A percentile compares a stretch with the other conserved stretches of the same genome.
Conservation (phyloP, 2,888 invertebrate species). For the Neelides folsomi region DNA sequence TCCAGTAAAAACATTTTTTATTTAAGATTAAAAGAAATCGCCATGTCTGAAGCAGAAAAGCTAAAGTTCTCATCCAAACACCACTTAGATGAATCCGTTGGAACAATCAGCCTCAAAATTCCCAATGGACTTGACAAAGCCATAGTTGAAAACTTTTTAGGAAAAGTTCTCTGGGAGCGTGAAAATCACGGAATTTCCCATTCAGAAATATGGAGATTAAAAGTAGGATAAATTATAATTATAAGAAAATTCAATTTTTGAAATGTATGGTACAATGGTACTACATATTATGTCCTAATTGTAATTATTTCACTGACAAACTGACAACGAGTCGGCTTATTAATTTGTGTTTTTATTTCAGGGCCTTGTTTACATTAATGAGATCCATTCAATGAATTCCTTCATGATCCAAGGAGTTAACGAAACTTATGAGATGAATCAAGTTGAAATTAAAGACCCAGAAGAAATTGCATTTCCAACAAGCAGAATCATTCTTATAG, state of each 20-base stretch:
- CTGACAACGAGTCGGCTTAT: too few relatives aligned
- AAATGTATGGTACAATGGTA: too few relatives aligned
- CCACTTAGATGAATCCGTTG: constrained; percentile 28
- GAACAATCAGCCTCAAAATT: constrained; percentile 21
- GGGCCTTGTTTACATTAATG: constrained; percentile 11
- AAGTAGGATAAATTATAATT: constrained; percentile 8
- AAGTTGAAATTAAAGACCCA: neutral
- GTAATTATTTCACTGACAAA: too few relatives aligned
- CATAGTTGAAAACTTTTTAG: constrained; percentile 20
- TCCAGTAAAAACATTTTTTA: too few relatives aligned
- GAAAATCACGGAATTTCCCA: neutral
- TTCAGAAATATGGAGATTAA: constrained; percentile 21
- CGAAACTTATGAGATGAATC: constrained; percentile 28
- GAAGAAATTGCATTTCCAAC: neutral
- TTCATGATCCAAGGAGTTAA: constrained; percentile 32
- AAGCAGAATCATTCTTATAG: constrained; percentile 13
- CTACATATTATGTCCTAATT: too few relatives aligned
- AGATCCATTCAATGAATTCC: neutral
- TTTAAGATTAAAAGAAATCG: neutral
- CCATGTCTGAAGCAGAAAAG: too few relatives aligned
- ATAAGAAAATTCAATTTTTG: too few relatives aligned
- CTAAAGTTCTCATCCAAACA: neutral
- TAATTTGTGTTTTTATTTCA: constrained; percentile 7
- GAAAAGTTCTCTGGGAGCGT: constrained; percentile 26
- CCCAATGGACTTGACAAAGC: constrained; percentile 18